Percentiles rank a stretch among this genome's conserved stretches.
phyloP scores from a whole-genome alignment of 2,113 vertebrate species.

The Gobiocypris rarus region DNA sequence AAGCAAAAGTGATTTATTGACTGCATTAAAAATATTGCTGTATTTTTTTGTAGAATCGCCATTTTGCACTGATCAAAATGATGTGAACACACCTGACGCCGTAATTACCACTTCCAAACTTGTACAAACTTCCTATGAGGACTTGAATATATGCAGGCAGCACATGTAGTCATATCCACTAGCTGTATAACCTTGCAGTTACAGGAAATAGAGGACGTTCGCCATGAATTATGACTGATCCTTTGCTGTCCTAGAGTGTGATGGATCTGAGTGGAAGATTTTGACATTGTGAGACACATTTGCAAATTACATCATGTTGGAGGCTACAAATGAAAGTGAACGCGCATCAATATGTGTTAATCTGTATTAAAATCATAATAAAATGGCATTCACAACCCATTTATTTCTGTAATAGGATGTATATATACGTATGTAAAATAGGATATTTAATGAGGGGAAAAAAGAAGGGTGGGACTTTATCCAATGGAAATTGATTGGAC shows the following conservation, averaged over 20 bases:
- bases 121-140: background rate
- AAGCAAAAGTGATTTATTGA: too few relatives aligned
- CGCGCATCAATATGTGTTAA: background rate
- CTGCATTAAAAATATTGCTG: too few relatives aligned
- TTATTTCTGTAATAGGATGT: background rate
- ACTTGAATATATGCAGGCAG: background rate
- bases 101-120: background rate
- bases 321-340: background rate
- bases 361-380: background rate
- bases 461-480: background rate
- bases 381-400: background rate
- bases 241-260: constrained; percentile 12
- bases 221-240: background rate
- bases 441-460: background rate
- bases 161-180: background rate
- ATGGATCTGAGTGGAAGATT: background rate
- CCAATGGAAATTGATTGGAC: background rate
- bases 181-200: constrained; percentile 22
- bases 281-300: constrained; percentile 21
- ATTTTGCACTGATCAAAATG: background rate
- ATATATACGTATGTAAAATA: background rate
- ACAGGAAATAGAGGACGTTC: background rate
- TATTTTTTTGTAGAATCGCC: too few relatives aligned
- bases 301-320: background rate
- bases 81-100: background rate